Base-by-base conservation (phyloP, 92 coral and sea anemone species). In the Pocillopora meandrina region DNA sequence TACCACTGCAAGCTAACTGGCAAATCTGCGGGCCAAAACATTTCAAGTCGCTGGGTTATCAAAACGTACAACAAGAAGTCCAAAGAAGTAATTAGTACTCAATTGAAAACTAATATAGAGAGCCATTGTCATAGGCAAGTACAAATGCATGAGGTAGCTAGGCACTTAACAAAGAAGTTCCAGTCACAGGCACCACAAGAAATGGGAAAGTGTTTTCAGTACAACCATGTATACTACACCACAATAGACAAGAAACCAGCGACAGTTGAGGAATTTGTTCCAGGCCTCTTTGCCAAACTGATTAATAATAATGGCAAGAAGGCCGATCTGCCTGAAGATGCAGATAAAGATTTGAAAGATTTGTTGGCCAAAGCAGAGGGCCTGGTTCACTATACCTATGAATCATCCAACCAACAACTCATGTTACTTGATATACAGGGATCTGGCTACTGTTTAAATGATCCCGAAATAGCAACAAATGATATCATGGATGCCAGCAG, bases 391-490 rank as follows among this genome's bases (percentile, higher is more conserved):
- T 66, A 90, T 86, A 87, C 81, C 49, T 84, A 90, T 71, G 33
- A 58, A 63, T 74, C 82, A 49, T 73, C 84, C 57, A 69, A 84
- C 75, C 35, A 55, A 60, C 78, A 91, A 78, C 75, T 88, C 56
- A 88, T 91, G 90, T 87, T 90, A 67, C 78, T 82, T 57, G 88
- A 90, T 75, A 87, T 90, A 49, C 93, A 87, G 76, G 90, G 90
- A 52, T 62, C 77, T 65, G 86, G 86, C 58, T 88, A 65, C 87
- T 69, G 74, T 69, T 65, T 91, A 34, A 84, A 74, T 56, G 94
- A 85, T 84, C 91, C 94, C 61, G 91, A 91, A 82, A 91, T 91
- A 84, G 90, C 91, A 74, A 91, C 94, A 35, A 80, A 82, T 79
- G 84, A 79, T 36, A 9, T 91, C 23, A 75, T 67, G 84, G 91